Conservation (phyloP, 2,113 vertebrate genomes). For the Eonycteris spelaea region DNA sequence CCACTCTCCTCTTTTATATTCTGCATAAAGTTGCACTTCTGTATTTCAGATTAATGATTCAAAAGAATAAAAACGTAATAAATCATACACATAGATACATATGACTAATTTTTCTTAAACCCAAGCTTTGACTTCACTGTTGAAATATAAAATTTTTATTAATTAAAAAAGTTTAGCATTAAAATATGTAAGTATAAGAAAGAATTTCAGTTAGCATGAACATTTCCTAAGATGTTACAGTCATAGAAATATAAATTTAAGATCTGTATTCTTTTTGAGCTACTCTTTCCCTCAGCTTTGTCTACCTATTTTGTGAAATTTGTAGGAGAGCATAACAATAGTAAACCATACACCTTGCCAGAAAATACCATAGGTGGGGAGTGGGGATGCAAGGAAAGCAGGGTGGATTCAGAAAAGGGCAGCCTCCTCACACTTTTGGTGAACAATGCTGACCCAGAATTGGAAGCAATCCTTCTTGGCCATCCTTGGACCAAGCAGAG, state of each 20-base stretch:
- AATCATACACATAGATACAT: not conserved
- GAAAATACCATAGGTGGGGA: not conserved
- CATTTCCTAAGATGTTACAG: not conserved
- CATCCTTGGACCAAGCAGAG: not conserved
- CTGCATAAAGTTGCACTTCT: not conserved
- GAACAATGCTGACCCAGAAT: not conserved
- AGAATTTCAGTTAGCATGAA: not conserved
- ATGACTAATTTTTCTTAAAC: slow-evolving; percentile 16
- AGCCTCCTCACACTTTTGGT: not conserved
- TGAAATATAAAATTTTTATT: slow-evolving; percentile 22
- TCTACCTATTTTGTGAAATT: not conserved
- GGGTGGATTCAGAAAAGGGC: not conserved
- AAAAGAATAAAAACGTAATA: not conserved
- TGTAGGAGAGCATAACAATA: not conserved
- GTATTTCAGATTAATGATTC: slow-evolving; percentile 17
- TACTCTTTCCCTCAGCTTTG: not conserved
- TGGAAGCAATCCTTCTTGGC: not conserved
- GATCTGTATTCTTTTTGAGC: not conserved
- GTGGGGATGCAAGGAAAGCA: not conserved
- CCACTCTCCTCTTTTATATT: not conserved
- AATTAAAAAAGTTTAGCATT: not conserved
- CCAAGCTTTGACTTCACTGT: not conserved
- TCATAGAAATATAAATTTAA: not conserved
- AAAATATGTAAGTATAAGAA: not conserved
- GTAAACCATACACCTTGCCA: not conserved